Evolutionary conservation across 2,113 vertebrate genomes (phyloP).

Genomic region (Ciconia boyciana): DNA sequence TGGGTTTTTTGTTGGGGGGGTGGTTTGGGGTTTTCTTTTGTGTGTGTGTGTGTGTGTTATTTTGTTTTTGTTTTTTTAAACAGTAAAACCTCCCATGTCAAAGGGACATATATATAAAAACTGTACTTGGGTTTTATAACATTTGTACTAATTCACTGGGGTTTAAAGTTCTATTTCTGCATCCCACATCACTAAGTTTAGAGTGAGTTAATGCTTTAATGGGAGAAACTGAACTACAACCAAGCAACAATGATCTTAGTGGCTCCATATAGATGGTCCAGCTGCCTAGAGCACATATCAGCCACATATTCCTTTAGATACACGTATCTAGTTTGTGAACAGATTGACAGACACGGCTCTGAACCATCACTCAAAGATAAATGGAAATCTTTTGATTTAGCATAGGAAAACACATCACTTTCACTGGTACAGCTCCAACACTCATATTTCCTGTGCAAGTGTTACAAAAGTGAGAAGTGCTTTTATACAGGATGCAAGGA

Average conservation of each 20-base stretch:
- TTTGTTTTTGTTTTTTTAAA: background rate
- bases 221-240: background rate
- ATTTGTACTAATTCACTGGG: background rate
- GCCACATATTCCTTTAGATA: background rate
- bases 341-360: rapidly evolving
- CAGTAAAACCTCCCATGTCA: background rate
- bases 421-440: background rate
- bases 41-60: background rate
- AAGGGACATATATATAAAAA: background rate
- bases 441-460: background rate
- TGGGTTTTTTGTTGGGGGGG: background rate
- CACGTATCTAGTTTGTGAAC: background rate
- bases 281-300: background rate
- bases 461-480: background rate
- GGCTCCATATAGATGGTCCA: background rate
- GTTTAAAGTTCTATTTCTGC: background rate
- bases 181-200: background rate
- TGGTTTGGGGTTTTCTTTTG: no score
- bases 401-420: background rate
- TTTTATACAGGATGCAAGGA: background rate
- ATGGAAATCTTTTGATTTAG: background rate
- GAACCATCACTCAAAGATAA: background rate
- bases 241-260: background rate
- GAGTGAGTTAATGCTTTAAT: background rate
- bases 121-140: background rate